Percentiles rank a stretch among this genome's conserved stretches.
phyloP scores from a whole-genome alignment of 2,888 invertebrate genomes.

The Andrena hattorfiana region DNA sequence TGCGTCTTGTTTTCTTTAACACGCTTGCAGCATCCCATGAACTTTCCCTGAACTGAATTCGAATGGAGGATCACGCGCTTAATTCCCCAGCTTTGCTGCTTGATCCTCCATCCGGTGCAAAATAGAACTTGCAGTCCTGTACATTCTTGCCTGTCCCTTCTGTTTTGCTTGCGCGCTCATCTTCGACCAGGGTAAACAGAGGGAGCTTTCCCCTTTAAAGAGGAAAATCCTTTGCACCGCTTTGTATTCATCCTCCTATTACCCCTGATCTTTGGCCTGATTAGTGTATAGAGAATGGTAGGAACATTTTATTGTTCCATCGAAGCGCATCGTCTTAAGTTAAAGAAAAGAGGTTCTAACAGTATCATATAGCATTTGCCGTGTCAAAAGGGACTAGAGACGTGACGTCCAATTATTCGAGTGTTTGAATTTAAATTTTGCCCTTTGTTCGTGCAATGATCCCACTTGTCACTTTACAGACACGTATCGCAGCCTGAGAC shows the following conservation, averaged over 20 bases:
- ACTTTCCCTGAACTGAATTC: constrained; percentile 9
- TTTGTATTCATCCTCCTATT: not conserved
- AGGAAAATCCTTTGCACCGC: not conserved
- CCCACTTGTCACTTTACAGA: not conserved
- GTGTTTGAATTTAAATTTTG: not conserved
- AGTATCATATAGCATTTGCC: not conserved
- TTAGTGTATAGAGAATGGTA: no score
- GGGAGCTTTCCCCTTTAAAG: not conserved
- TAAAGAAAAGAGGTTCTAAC: not conserved
- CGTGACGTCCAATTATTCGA: not conserved
- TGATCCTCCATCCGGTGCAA: not conserved
- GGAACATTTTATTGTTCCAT: not conserved
- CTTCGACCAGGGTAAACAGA: not conserved
- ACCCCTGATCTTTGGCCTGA: not conserved
- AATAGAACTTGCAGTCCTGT: not conserved
- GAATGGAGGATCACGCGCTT: constrained; percentile 30
- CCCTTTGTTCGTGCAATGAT: not conserved
- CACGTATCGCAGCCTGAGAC: not conserved
- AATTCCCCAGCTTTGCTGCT: not conserved
- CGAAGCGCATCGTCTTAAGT: not conserved
- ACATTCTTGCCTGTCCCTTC: not conserved
- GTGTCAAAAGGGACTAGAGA: not conserved
- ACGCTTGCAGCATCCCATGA: not conserved
- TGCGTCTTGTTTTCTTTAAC: constrained; percentile 11
- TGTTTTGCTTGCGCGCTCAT: not conserved